Evolutionary conservation across 2,888 invertebrate genomes (phyloP), one percentile per base, ranked within the genome.

Genomic region (Synergus itoensis): DNA sequence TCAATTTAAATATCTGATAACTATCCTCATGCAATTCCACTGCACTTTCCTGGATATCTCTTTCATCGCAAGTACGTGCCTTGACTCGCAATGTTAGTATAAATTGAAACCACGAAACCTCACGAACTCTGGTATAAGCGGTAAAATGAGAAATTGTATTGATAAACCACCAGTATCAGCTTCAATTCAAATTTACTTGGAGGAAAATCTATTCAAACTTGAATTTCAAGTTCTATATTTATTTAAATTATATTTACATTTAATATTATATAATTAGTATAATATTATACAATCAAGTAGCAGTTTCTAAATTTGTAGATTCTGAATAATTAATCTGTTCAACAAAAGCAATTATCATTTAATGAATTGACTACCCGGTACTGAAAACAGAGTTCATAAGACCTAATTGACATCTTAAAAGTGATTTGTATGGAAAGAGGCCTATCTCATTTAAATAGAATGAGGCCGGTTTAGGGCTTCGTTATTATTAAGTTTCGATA

Each of bases 361-460:
- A 60, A 60, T 60, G 11, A 60, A 18, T 60, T 18, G 9, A 21
- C 21, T 21, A 60, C 60, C 60, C 21, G 60, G 1, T 21, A 21
- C 0, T 21, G 21, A 9, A 21, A 73, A 53, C 53, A n/a, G 53
- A 53, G 28, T 45, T 69, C 48, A 53, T 53, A n/a, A 40, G 84
- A 81, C 79, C 82, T 82, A 83, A 86, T 85, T 78, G 84, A 80
- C 81, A 77, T 83, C 77, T 80, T 84, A 28, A 86, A 82, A 84
- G 83, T 84, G 83, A 84, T 84, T 84, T 83, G 83, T 84, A 86
- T 87, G 84, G 86, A 87, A 86, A 85, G 81, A 85, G 83, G 81
- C 85, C 86, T 87, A 87, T 87, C 87, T 88, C 87, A 89, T 87
- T 89, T 87, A 86, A 89, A 87, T 88, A 86, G 60, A 60, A 60